Conservation (phyloP, 2,113 vertebrate species). For the Calyptomena viridis region DNA sequence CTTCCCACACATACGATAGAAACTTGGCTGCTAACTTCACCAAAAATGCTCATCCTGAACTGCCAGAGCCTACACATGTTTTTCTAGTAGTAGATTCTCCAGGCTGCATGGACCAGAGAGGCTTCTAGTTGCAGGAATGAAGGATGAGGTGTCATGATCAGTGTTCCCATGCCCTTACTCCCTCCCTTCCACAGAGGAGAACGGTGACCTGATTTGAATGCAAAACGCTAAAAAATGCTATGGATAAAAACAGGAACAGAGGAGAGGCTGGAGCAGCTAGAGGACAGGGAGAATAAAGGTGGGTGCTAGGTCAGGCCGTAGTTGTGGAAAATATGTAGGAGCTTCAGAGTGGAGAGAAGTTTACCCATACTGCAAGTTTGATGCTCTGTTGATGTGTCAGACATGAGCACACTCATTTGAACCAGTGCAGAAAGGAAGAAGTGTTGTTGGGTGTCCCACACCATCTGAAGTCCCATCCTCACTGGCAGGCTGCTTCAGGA, state of each 20-base stretch:
- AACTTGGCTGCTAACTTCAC: constrained; percentile 41
- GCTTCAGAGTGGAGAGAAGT: not conserved
- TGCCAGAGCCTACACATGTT: not conserved
- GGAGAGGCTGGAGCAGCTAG: not conserved
- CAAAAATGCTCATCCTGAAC: not conserved
- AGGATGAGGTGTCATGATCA: not conserved
- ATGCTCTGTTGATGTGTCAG: not conserved
- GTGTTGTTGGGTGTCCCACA: not conserved
- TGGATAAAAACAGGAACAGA: not conserved
- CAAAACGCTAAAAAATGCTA: not conserved
- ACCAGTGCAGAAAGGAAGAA: not conserved
- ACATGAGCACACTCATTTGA: not conserved
- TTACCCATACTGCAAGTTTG: not conserved
- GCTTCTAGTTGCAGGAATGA: not conserved
- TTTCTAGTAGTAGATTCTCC: not conserved
- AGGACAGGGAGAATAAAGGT: not conserved
- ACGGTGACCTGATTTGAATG: not conserved
- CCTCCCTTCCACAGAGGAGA: not conserved
- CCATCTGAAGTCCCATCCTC: not conserved
- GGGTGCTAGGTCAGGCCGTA: not conserved
- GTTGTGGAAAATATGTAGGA: not conserved
- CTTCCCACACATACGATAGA: constrained; percentile 43
- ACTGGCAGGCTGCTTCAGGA: not conserved
- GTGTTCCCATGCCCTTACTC: not conserved
- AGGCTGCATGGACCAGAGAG: not conserved